Percentiles rank a stretch among this genome's conserved stretches.
These are phyloP conservation scores for Automeris io DNA, from an alignment of 2,888 invertebrate species.

Conservation along the genomic window DNA sequence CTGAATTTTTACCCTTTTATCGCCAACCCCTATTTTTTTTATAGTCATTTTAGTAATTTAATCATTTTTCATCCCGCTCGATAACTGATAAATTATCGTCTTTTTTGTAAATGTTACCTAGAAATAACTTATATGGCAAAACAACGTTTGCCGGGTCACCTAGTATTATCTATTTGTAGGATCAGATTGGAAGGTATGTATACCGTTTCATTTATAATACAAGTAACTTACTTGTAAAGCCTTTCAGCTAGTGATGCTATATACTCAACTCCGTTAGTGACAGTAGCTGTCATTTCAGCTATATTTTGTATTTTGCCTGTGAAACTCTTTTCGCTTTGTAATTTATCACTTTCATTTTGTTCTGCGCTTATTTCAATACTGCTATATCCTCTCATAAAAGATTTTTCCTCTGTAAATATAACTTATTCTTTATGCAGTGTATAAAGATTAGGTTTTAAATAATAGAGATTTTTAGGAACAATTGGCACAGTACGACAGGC, in stretches of 20 bases:
- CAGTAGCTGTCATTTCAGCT: slow-evolving; percentile 47
- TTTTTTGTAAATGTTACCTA: too few relatives aligned
- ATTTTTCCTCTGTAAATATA: slow-evolving; percentile 26
- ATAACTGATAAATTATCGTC: too few relatives aligned
- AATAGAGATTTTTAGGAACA: background rate
- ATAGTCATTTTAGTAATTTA: too few relatives aligned
- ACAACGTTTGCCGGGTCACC: too few relatives aligned
- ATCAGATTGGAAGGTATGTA: too few relatives aligned
- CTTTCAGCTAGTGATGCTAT: slow-evolving; percentile 47
- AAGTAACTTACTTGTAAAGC: slow-evolving; percentile 51
- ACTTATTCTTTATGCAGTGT: too few relatives aligned
- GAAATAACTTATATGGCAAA: too few relatives aligned
- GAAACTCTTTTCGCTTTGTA: slow-evolving; percentile 30
- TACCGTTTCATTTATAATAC: too few relatives aligned
- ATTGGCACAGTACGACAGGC: background rate
- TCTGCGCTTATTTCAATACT: slow-evolving; percentile 17
- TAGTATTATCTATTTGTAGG: too few relatives aligned
- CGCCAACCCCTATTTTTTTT: too few relatives aligned
- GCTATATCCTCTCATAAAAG: slow-evolving; percentile 22
- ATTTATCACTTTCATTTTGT: slow-evolving; percentile 19
- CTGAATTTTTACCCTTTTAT: too few relatives aligned
- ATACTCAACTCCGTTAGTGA: slow-evolving; percentile 51
- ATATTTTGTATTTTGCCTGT: slow-evolving; percentile 43
- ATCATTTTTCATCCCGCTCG: too few relatives aligned
- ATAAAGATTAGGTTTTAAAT: background rate